These are phyloP conservation scores for Cassiopea xamachana DNA, from an alignment of 30 jellyfish, hydroid and myxozoan species.

Conservation along the genomic window DNA sequence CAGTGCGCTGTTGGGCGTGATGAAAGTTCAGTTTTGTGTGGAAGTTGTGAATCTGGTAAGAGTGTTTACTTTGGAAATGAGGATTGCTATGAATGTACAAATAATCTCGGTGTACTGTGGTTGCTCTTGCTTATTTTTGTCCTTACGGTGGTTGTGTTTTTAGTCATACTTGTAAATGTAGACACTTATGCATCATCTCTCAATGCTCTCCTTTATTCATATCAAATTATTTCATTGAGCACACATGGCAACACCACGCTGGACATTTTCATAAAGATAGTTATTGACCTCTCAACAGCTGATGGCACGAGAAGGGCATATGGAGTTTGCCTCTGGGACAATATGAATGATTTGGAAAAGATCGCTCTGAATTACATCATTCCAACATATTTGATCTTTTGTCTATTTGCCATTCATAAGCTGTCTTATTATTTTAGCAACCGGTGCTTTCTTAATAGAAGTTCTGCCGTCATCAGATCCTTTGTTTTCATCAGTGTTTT, in stretches of 20 bases:
- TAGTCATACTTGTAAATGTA: slow-evolving; percentile 63
- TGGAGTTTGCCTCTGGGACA: slow-evolving; percentile 79
- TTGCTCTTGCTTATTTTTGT: slow-evolving; percentile 34
- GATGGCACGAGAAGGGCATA: slow-evolving; percentile 65
- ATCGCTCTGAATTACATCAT: slow-evolving; percentile 61
- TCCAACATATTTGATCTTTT: slow-evolving; percentile 66
- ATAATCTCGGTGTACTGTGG: slow-evolving; percentile 26
- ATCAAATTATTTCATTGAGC: slow-evolving; percentile 71
- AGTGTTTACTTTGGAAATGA: slow-evolving; percentile 80
- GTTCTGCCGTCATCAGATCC: slow-evolving; percentile 44
- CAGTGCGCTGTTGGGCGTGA: slow-evolving; percentile 74
- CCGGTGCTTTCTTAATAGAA: slow-evolving; percentile 54
- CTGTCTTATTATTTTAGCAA: slow-evolving; percentile 29
- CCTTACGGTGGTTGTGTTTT: slow-evolving; percentile 16
- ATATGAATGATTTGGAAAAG: slow-evolving; percentile 67
- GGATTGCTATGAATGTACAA: slow-evolving; percentile 48
- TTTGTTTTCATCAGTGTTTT: slow-evolving; percentile 78
- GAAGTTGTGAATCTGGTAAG: slow-evolving; percentile 51
- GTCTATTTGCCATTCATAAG: slow-evolving; percentile 33
- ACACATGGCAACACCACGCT: slow-evolving; percentile 40
- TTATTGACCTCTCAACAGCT: slow-evolving; percentile 47
- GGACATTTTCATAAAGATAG: slow-evolving; percentile 45
- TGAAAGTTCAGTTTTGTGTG: slow-evolving; percentile 70
- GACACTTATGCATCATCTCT: slow-evolving; percentile 80
- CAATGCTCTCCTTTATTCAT: slow-evolving; percentile 78